Percentiles rank a stretch among this genome's conserved stretches.
phyloP scores from a whole-genome alignment of 2,797 vertebrate genomes.

The Rhinophrynus dorsalis region DNA sequence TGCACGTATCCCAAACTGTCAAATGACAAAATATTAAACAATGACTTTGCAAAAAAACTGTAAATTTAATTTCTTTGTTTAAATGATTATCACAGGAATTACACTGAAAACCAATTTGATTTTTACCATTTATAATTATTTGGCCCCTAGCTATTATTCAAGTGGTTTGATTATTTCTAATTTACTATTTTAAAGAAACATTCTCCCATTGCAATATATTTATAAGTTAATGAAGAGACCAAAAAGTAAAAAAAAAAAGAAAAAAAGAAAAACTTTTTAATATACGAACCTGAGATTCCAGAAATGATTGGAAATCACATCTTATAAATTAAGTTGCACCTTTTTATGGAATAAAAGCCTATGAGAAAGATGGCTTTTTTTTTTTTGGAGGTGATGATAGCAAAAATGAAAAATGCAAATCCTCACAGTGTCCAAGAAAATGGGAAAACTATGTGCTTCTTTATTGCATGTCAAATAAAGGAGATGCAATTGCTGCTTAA shows the following conservation, averaged over 20 bases:
- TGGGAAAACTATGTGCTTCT: constrained; percentile 66
- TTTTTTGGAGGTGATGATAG: constrained; percentile 60
- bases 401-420: constrained; percentile 54
- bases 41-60: constrained; percentile 7
- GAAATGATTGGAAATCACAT: constrained; percentile 56
- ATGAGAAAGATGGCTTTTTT: constrained; percentile 68
- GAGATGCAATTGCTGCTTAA: constrained; percentile 53
- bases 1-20: constrained; percentile 75
- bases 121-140: constrained; percentile 61
- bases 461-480: constrained; percentile 69
- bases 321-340: constrained; percentile 51
- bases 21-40: constrained; percentile 42
- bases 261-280: constrained; percentile 65
- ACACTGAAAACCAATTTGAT: constrained; percentile 52
- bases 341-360: constrained; percentile 53
- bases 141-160: constrained; percentile 69
- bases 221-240: constrained; percentile 51
- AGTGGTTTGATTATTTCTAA: constrained; percentile 54
- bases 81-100: constrained; percentile 57
- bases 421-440: constrained; percentile 72
- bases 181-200: constrained; percentile 53
- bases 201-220: constrained; percentile 48
- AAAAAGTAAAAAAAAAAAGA: constrained; percentile 52
- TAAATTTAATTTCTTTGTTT: constrained; percentile 62
- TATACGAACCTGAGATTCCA: constrained; percentile 63